Conservation (phyloP, 2,113 vertebrate genomes). For the Fulmarus glacialis region DNA sequence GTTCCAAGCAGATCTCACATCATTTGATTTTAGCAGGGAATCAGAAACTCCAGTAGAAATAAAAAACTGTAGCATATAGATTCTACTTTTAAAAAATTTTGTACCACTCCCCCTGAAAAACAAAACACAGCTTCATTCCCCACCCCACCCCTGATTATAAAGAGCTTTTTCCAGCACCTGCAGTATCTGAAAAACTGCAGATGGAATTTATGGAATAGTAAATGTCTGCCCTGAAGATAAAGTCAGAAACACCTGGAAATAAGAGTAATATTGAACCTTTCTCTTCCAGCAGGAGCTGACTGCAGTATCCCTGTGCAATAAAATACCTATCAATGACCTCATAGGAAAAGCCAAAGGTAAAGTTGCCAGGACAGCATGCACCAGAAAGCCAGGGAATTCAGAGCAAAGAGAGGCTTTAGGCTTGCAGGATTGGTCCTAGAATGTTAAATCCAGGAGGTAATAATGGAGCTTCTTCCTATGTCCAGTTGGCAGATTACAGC, state of each 20-base stretch:
- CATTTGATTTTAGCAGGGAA: neutral
- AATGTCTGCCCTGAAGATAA: neutral
- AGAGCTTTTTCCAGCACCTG: neutral
- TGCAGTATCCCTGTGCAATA: neutral
- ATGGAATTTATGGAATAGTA: neutral
- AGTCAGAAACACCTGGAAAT: neutral
- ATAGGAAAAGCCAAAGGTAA: neutral
- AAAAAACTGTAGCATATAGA: neutral
- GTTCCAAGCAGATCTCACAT: neutral
- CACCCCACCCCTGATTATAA: neutral
- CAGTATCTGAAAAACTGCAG: neutral
- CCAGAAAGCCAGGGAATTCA: neutral
- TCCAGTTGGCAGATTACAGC: neutral
- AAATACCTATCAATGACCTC: neutral
- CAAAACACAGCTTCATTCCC: neutral
- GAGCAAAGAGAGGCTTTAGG: neutral
- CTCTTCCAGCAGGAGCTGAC: neutral
- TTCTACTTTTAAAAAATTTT: neutral
- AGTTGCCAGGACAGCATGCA: neutral
- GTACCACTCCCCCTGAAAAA: neutral
- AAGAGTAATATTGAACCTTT: neutral
- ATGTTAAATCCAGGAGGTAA: neutral
- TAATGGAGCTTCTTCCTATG: neutral
- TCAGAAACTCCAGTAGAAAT: slow-evolving; percentile 8
- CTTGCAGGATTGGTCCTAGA: neutral